Evolutionary conservation across 2,797 vertebrate species (phyloP), one percentile per base, ranked within the genome.

Genomic region (Lophotriccus pileatus): DNA sequence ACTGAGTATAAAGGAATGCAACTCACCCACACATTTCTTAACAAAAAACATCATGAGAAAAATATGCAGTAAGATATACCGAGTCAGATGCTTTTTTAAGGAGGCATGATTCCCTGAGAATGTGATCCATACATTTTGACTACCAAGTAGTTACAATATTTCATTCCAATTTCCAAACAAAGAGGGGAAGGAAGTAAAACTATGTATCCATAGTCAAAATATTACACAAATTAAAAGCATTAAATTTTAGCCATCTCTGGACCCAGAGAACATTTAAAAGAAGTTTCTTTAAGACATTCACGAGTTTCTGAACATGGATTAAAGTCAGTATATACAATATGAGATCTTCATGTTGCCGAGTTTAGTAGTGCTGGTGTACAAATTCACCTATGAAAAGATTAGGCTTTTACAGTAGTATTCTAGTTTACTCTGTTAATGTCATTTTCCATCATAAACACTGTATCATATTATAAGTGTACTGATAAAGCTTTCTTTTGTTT

Each of bases 201-300:
- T 58, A 90, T n/a, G 70, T 80, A 84, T 74, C 56, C 14, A 39
- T 55, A 77, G 60, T 79, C 64, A 76, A 94, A 77, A 72, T 28
- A 32, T 85, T 89, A 60, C 41, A 76, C 8, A 89, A 70, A 50
- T 70, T 75, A 22, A 56, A 90, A 92, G 50, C 27, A 76, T 74
- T 58, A 78, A 47, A 94, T 95, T 92, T 93, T 74, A 87, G 28
- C 32, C 87, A 76, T 37, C 52, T 20, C 30, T 87, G n/a, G 49
- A 41, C 85, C 41, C 49, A 92, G 63, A 82, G 16, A 88, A n/a
- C 32, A 84, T 70, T 89, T 36, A 46, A 96, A 83, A 89, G 1
- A 39, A 83, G 58, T 66, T 95, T 93, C 36, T 90, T 95, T 88
- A 68, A 94, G 53, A 79, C 2, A 14, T 53, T 95, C 90, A 9